phyloP scores from a whole-genome alignment of 2,113 vertebrate species.

The Labeo rohita region DNA sequence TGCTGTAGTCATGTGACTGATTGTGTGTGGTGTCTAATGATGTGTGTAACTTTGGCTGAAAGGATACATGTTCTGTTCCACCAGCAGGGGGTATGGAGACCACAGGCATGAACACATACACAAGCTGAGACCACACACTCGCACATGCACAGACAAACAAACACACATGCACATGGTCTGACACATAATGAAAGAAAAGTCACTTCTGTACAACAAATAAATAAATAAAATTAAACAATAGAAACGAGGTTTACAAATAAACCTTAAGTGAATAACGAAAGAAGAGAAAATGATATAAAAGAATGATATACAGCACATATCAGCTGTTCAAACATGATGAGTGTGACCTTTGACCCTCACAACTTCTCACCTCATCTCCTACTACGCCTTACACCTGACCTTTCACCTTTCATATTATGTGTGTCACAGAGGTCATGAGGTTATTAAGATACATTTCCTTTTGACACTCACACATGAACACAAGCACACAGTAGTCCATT shows the following conservation, averaged over 20 bases:
- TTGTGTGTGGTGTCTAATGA: conserved; percentile 20
- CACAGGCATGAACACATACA: conserved; percentile 27
- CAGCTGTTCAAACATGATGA: conserved; percentile 8
- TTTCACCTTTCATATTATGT: background rate
- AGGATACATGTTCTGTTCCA: background rate
- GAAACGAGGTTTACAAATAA: background rate
- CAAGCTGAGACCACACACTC: conserved; percentile 24
- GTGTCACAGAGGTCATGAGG: background rate
- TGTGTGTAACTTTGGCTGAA: conserved; percentile 12
- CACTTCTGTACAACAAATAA: background rate
- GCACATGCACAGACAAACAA: conserved; percentile 28
- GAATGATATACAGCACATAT: conserved; percentile 11
- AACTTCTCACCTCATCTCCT: conserved; percentile 22
- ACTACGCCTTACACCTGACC: conserved; percentile 11
- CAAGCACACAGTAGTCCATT: background rate
- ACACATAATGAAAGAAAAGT: background rate
- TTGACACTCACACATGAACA: background rate
- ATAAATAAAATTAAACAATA: background rate
- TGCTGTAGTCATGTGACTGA: background rate
- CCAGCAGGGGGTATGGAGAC: background rate
- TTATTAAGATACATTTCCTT: background rate
- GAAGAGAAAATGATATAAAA: background rate
- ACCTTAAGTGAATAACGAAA: background rate
- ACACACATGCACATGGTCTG: conserved; percentile 32
- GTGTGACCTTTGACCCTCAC: conserved; percentile 24